These are phyloP conservation scores for Scolopax bukidnonensis DNA, from an alignment of 2,797 vertebrate genomes.

Conservation along the genomic window DNA sequence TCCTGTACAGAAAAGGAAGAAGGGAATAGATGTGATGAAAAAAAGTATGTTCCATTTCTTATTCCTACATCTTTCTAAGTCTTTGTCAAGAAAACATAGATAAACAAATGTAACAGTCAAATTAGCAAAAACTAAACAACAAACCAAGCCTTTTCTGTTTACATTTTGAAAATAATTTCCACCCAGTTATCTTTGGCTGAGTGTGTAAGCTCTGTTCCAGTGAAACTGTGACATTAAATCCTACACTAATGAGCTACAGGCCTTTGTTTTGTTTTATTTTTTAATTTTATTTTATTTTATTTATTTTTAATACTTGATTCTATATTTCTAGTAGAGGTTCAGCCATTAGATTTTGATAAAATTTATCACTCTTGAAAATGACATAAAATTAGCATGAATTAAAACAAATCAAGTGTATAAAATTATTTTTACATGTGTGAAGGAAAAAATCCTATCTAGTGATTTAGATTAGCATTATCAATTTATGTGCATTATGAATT, in stretches of 20 bases:
- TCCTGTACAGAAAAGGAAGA: background rate
- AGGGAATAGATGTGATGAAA: background rate
- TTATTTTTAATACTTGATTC: background rate
- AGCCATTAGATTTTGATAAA: background rate
- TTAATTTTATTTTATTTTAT: background rate
- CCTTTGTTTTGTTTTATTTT: background rate
- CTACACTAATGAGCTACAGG: background rate
- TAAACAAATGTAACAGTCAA: background rate
- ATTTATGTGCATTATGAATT: background rate
- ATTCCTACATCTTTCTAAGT: background rate
- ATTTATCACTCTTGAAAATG: background rate
- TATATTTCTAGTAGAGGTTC: background rate
- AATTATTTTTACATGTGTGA: background rate
- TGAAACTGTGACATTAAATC: background rate
- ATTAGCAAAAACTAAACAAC: background rate
- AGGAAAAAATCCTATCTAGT: slow-evolving; percentile 12
- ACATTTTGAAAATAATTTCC: slow-evolving; percentile 12
- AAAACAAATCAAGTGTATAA: background rate
- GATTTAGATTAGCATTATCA: background rate
- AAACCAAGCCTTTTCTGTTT: slow-evolving; percentile 1
- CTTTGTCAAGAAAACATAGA: background rate
- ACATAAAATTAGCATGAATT: background rate
- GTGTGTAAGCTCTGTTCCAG: background rate
- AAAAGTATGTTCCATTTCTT: background rate
- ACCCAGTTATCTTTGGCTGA: slow-evolving; percentile 20